Base-by-base conservation (phyloP, 2,113 vertebrate genomes). In the Vicugna pacos region DNA sequence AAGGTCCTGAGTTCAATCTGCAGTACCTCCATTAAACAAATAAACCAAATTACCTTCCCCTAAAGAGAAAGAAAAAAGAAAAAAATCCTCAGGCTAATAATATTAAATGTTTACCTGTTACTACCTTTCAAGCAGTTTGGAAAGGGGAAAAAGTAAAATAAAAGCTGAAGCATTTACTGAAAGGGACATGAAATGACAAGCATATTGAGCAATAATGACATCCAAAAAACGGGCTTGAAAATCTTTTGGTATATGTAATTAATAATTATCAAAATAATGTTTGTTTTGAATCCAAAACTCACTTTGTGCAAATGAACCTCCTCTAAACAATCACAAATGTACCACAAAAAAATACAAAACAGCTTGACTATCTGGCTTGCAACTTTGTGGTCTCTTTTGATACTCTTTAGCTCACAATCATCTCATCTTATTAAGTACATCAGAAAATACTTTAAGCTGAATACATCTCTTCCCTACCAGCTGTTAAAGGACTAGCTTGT, bases 381-480 rank as follows among this genome's bases (percentile, higher is more conserved):
- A 46, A 76, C 56, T 93, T 42, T 93, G 28, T n/a, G 38, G 46
- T 9, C 67, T 84, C 38, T 93, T 83, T 58, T 76, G 75, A 91
- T 65, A 64, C 4, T 92, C 73, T 79, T 94, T 76, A 96, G 19
- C 15, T 91, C 62, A 80, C 2, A 73, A 20, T 65, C 64, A 89
- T 76, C 24, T 95, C 52, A 52, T 72, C 38, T 80, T 69, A 87
- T 82, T 80, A 96, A 84, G 54, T 32, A 81, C 7, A 56, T 30
- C 54, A 80, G 46, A 87, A 95, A 95, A 72, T 77, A 84, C 52
- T 88, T 95, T 90, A 92, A 93, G n/a, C 38, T 89, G 54, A 93
- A 92, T 67, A 96, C 16, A 58, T 82, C 64, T 93, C 83, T 91
- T 95, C 35, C 84, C 56, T 94, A 65, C 58, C 60, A 92, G 19